Conservation (phyloP, 1,140 invertebrate species). For the Marisa cornuarietis region DNA sequence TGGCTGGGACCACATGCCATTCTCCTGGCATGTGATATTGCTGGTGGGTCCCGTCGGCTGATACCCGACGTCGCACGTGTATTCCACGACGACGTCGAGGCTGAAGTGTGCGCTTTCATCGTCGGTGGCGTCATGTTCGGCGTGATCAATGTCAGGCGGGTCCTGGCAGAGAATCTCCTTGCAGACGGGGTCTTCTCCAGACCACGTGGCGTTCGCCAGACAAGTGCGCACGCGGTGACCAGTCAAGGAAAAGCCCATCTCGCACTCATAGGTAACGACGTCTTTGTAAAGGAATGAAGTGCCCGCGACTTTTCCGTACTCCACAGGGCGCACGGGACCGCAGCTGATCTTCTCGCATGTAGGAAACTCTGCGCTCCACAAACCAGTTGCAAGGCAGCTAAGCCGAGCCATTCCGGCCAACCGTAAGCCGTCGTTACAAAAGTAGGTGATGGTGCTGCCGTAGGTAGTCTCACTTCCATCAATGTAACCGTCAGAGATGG, state of each 20-base stretch:
- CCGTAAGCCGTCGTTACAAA: slow-evolving; percentile 69
- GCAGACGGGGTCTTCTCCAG: slow-evolving; percentile 54
- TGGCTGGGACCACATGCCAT: slow-evolving; percentile 43
- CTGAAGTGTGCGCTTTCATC: background rate
- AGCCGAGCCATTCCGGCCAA: slow-evolving; percentile 30
- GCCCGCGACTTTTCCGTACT: slow-evolving; percentile 42
- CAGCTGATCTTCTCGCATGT: slow-evolving; percentile 44
- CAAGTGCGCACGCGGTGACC: slow-evolving; percentile 52
- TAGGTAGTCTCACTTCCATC: slow-evolving; percentile 31
- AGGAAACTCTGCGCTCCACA: slow-evolving; percentile 47
- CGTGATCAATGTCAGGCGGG: slow-evolving; percentile 49
- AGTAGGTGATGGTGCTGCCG: slow-evolving; percentile 77
- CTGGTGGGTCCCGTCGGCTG: slow-evolving; percentile 14
- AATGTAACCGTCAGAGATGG: slow-evolving; percentile 34
- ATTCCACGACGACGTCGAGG: slow-evolving; percentile 11
- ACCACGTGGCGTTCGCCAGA: slow-evolving; percentile 45
- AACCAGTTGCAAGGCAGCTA: slow-evolving; percentile 65
- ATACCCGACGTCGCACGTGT: slow-evolving; percentile 6
- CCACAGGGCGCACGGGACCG: slow-evolving; percentile 35
- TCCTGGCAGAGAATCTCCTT: slow-evolving; percentile 45
- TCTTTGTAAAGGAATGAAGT: slow-evolving; percentile 55
- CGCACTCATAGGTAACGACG: slow-evolving; percentile 43
- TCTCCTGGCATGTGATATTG: slow-evolving; percentile 35
- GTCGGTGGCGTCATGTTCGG: slow-evolving; percentile 31
- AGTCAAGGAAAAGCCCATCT: slow-evolving; percentile 55